These are phyloP conservation scores for Pteropus alecto DNA, from an alignment of 2,113 vertebrate genomes.

Conservation along the genomic window DNA sequence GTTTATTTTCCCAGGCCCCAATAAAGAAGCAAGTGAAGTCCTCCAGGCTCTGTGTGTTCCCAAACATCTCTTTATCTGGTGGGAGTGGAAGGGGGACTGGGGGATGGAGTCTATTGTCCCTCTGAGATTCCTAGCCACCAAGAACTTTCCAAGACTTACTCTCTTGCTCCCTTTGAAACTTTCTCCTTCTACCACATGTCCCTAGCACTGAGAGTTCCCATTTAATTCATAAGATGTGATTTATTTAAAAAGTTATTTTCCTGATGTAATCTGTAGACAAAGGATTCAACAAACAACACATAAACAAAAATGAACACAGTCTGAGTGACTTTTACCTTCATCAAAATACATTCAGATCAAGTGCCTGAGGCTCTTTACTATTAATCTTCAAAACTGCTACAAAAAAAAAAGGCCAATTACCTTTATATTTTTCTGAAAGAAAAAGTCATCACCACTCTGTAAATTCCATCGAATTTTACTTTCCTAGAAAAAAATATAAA, in stretches of 20 bases:
- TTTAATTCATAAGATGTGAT: not conserved
- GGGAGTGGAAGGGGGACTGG: not conserved
- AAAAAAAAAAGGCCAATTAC: not conserved
- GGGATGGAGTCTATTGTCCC: not conserved
- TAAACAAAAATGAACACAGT: not conserved
- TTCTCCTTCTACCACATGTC: not conserved
- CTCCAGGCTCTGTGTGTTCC: not conserved
- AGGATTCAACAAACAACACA: not conserved
- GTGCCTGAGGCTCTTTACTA: not conserved
- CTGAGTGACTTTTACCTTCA: not conserved
- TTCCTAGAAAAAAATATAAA: slow-evolving; percentile 13
- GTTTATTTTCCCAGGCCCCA: not conserved
- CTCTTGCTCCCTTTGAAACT: not conserved
- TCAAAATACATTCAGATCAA: slow-evolving; percentile 5
- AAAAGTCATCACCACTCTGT: not conserved
- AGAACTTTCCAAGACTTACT: not conserved
- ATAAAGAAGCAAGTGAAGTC: not conserved
- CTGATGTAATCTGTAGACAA: not conserved
- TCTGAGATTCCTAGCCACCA: not conserved
- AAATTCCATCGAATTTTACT: slow-evolving; percentile 17
- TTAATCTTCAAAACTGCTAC: not conserved
- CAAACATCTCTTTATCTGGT: not conserved
- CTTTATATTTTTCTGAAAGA: slow-evolving; percentile 34
- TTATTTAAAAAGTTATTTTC: slow-evolving; percentile 14
- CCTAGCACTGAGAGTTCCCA: not conserved